Percentiles rank a stretch among this genome's conserved stretches.
Evolutionary conservation across 2,888 invertebrate genomes (phyloP).

Genomic region (Ectemnius continuus): DNA sequence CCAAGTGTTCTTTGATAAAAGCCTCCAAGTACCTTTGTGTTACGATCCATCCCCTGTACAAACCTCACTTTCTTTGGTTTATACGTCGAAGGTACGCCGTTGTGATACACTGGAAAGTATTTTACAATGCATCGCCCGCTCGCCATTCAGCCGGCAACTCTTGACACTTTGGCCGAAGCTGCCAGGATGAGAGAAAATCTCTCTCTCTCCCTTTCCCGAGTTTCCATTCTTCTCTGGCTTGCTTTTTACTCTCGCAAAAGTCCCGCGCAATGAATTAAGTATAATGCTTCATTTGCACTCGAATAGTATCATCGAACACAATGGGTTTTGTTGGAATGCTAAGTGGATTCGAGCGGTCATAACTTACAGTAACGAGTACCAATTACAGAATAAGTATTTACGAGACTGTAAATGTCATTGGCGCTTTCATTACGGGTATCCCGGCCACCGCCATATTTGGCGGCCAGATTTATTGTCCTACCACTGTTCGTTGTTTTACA

Average conservation of each 20-base stretch:
- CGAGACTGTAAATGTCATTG: constrained; percentile 25
- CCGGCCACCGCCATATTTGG: constrained; percentile 39
- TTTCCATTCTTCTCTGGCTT: too few species aligned
- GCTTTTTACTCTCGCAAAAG: too few species aligned
- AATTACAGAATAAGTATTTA: constrained; percentile 9
- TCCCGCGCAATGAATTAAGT: too few species aligned
- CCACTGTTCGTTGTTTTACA: constrained; percentile 33
- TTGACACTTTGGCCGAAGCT: too few species aligned
- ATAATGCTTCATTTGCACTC: too few species aligned
- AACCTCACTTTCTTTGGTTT: constrained; percentile 28
- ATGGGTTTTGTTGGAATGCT: too few species aligned
- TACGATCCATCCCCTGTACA: constrained; percentile 25
- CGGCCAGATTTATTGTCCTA: constrained; percentile 34
- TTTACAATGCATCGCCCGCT: background rate
- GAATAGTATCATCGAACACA: too few species aligned
- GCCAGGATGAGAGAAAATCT: too few species aligned
- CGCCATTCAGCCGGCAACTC: background rate
- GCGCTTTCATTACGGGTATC: constrained; percentile 31
- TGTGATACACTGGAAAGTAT: background rate
- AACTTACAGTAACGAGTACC: too few species aligned
- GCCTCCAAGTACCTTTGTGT: constrained; percentile 56
- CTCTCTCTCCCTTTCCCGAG: too few species aligned
- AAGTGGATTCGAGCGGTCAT: too few species aligned
- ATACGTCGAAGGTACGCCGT: background rate
- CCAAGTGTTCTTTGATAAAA: constrained; percentile 68